Evolutionary conservation across 1,140 invertebrate species (phyloP), one percentile per base, ranked within the genome.

Genomic region (Probaryconus sp.): DNA sequence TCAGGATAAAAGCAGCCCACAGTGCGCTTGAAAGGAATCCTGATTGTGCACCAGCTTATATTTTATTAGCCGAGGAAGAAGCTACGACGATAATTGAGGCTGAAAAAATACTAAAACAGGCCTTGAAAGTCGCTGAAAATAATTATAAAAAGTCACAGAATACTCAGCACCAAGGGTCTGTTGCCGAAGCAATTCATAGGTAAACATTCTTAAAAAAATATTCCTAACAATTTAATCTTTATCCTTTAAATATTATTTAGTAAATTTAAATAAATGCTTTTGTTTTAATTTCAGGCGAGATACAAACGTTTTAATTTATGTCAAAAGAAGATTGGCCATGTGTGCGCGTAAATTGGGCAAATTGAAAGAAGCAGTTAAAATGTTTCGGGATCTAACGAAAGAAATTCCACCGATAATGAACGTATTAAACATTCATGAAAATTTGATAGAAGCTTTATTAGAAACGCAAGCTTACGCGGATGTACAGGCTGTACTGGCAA

Each of bases 391-490:
- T 89, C 88, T 99, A 37, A 97, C 97, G 14, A 98, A 98, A 89
- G 98, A 99, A 90, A 96, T 97, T 78, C 95, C 95, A 50, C 94
- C 95, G n/a, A 96, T 97, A 78, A 94, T 98, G 92, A 97, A 96
- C 87, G 94, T 97, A 26, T 91, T 99, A 56, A 97, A 97, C 82
- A 96, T 98, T 47, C 98, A 99, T 86, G 98, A 99, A 89, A 99
- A 99, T 89, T 89, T 99, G 31, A 96, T 99, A 80, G 98, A 99
- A 89, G 95, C 93, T 10, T 88, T 99, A 51, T 87, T 99, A 51
- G 97, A 99, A 89, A 94, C 97, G 91, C 96, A 98, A 86, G 95
- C 96, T 0, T 99, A 98, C 87, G 96, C 97, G 14, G 98, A 99
- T 89, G 96, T 96, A 20, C 96, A 99, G 88, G 96, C 97, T 31